These are phyloP conservation scores for Serripes groenlandicus DNA, from an alignment of 2,888 invertebrate genomes.

Conservation along the genomic window DNA sequence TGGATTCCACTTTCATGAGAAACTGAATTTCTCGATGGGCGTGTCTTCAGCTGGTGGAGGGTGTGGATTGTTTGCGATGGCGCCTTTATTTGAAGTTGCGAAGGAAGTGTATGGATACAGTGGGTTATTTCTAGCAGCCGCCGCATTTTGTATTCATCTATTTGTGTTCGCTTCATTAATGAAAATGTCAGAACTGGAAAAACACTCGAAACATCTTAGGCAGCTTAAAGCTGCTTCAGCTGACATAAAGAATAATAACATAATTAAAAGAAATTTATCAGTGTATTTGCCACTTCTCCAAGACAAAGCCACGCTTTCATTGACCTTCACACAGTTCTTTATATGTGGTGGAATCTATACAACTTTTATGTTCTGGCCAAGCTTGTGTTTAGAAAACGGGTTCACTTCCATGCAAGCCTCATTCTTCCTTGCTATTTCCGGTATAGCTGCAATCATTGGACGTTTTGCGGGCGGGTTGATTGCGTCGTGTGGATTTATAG, in stretches of 20 bases:
- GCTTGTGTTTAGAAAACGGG: slow-evolving; percentile 16
- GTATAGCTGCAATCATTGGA: slow-evolving; percentile 17
- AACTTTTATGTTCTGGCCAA: slow-evolving; percentile 25
- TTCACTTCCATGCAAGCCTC: slow-evolving; percentile 24
- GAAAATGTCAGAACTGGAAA: slow-evolving; percentile 10
- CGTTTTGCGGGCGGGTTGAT: slow-evolving; percentile 9
- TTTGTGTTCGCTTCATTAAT: slow-evolving; percentile 41
- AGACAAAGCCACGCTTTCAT: slow-evolving; percentile 8
- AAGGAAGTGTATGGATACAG: slow-evolving; percentile 41
- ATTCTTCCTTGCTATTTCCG: slow-evolving; percentile 15
- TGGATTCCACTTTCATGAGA: slow-evolving; percentile 52
- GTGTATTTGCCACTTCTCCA: not conserved
- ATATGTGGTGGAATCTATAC: slow-evolving; percentile 27
- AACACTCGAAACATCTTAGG: slow-evolving; percentile 6
- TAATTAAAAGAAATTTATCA: not conserved
- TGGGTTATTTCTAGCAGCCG: slow-evolving; percentile 55
- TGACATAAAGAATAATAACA: not conserved
- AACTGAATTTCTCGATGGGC: slow-evolving; percentile 53
- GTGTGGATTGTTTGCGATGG: slow-evolving; percentile 49
- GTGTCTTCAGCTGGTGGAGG: slow-evolving; percentile 53
- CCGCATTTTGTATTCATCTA: slow-evolving; percentile 44
- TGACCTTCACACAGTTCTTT: slow-evolving; percentile 15
- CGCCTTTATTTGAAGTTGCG: slow-evolving; percentile 43
- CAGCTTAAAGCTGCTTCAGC: not conserved
- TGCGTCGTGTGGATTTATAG: slow-evolving; percentile 2